Evolutionary conservation across 1,140 invertebrate genomes (phyloP), one percentile per base, ranked within the genome.

Genomic region (Popillia japonica): DNA sequence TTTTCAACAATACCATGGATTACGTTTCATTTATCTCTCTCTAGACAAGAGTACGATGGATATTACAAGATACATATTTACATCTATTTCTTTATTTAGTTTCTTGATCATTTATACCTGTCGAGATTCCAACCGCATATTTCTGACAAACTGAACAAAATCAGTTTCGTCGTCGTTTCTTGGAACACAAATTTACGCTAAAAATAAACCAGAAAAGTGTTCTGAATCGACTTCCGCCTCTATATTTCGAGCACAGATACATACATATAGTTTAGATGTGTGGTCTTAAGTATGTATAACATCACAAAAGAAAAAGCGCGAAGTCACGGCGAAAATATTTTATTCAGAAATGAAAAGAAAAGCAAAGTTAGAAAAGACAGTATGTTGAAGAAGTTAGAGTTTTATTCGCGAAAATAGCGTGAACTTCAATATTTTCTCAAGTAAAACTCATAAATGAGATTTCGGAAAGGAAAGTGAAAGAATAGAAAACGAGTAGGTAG

Each of bases 391-490:
- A 55, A 55, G 48, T n/a, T 17, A 55, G 17, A 55, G 48, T 55
- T 55, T 55, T 55, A 55, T 55, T 17, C 48, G 48, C 17, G n/a
- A 6, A 55, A 55, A 55, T 55, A n/a, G 48, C 48, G 48, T 17
- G 48, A 55, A 55, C 48, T 55, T 55, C 48, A 55, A 55, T 55
- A 55, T 55, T 55, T 55, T 17, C 48, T n/a, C n/a, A n/a, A n/a
- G 14, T 17, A 55, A 55, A 55, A 55, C 17, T 17, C 48, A 55
- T 55, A 55, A 55, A 55, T 55, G 48, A 55, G 48, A 55, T 55
- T 55, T 55, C 14, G 14, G 11, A 3, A 55, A 55, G 14, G 14
- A 55, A 55, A 55, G 14, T 55, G 14, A 9, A 14, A 9, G 8
- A 55, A 55, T n/a, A n/a, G 17, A 55, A 55, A 34, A 34, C 1